A percentile compares a stretch with the other conserved stretches of the same genome.
Evolutionary conservation across 2,113 vertebrate genomes (phyloP).

Genomic region (Spea multiplicata): DNA sequence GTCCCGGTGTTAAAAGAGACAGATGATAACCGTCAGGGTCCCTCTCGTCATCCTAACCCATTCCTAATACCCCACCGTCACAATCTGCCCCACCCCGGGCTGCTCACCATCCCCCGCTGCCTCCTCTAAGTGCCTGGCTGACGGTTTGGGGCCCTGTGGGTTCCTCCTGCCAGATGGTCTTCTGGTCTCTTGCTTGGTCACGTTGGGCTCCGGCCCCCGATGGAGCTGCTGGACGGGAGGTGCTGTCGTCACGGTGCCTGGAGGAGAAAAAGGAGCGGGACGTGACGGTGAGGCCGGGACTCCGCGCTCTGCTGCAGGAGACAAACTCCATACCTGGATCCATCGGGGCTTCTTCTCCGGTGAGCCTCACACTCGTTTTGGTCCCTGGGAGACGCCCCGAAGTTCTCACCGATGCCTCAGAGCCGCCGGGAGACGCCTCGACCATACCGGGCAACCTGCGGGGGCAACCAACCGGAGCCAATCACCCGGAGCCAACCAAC

Average conservation of each 20-base stretch:
- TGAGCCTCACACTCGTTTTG: background rate
- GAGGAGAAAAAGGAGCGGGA: background rate
- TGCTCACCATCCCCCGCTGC: slow-evolving; percentile 31
- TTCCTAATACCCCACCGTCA: background rate
- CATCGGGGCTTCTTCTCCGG: background rate
- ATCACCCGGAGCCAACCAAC: background rate
- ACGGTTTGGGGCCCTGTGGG: background rate
- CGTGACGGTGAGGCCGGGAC: background rate
- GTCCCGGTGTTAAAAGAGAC: background rate
- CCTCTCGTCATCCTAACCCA: background rate
- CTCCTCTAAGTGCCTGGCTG: slow-evolving; percentile 30
- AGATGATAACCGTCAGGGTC: too few species aligned
- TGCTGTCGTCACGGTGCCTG: background rate
- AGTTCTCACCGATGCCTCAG: slow-evolving; percentile 5
- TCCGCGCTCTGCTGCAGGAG: background rate
- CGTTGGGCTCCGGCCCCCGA: background rate
- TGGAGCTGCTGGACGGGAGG: slow-evolving; percentile 8
- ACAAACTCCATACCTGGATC: slow-evolving; percentile 2
- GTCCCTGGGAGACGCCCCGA: background rate
- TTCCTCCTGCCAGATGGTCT: background rate
- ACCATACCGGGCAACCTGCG: slow-evolving; percentile 2
- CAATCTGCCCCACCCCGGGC: background rate
- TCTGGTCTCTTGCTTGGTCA: background rate
- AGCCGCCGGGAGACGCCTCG: background rate
- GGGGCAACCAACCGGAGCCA: background rate